Base-by-base conservation (phyloP, 2,797 vertebrate genomes). In the Carapus acus region DNA sequence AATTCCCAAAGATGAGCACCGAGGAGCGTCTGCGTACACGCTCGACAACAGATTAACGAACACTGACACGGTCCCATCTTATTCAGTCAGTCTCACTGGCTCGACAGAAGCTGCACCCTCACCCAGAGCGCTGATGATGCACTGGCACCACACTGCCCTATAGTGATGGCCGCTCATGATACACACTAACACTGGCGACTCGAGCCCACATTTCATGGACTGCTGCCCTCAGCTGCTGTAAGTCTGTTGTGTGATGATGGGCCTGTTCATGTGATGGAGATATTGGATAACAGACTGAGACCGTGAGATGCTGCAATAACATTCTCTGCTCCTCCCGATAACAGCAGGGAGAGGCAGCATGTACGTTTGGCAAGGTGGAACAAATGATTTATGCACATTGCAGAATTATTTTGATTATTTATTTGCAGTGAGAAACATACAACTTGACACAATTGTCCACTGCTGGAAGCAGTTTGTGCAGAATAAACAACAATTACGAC, bases 311-410 rank as follows among this genome's bases (percentile, higher is more conserved):
- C 54, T 49, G 58, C 65, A 62, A 79, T 65, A 73, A 62, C 70
- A 74, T 70, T 68, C 67, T 42, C 57, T 53, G 53, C 55, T 52
- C 34, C 49, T 74, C 72, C 73, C 3, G 17, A 58, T 45, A 76
- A 76, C 48, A 61, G 55, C 46, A 63, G 71, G 71, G 47, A 76
- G 78, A 84, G 80, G 73, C 74, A 68, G 77, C 73, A 73, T 72
- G 78, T 78, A 78, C n/a, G n/a, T n/a, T n/a, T n/a, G n/a, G 6
- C 6, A 7, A 13, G 31, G 11, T 33, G 31, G n/a, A n/a, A n/a
- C n/a, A n/a, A n/a, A n/a, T n/a, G n/a, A n/a, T n/a, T n/a, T n/a
- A n/a, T n/a, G n/a, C n/a, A n/a, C n/a, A n/a, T n/a, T n/a, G n/a
- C n/a, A n/a, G n/a, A n/a, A n/a, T n/a, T n/a, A n/a, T n/a, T n/a